Percentiles rank a stretch among this genome's conserved stretches.
Conservation (phyloP, 1,140 invertebrate species). For the Lordiphosa collinella region DNA sequence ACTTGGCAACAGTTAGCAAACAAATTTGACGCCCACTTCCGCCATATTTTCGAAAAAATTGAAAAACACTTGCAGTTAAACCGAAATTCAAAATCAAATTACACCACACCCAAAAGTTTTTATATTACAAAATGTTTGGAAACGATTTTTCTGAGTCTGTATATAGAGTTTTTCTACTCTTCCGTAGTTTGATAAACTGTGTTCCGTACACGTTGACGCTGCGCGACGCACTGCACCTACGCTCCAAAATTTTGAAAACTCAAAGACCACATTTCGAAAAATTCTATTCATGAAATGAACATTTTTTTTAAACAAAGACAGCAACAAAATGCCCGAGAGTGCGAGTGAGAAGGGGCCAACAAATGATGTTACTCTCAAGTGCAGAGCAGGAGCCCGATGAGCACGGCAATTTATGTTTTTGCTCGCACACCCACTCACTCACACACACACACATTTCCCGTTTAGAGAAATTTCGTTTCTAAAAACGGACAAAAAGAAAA, state of each 20-base stretch:
- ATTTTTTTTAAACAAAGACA: slow-evolving; percentile 13
- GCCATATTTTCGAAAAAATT: slow-evolving; percentile 5
- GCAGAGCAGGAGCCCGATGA: slow-evolving; percentile 46
- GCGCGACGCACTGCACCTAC: slow-evolving; percentile 79
- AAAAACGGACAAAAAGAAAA: slow-evolving; percentile 68
- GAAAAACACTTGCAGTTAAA: slow-evolving; percentile 12
- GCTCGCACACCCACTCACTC: slow-evolving; percentile 12
- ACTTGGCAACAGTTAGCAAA: slow-evolving; percentile 51
- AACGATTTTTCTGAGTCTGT: not conserved
- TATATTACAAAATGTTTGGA: not conserved
- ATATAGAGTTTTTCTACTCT: slow-evolving; percentile 19
- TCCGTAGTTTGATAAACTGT: slow-evolving; percentile 13
- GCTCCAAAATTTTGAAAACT: slow-evolving; percentile 78
- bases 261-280: slow-evolving; percentile 66
- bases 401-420: slow-evolving; percentile 64
- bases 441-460: slow-evolving; percentile 34
- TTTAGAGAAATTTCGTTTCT: slow-evolving; percentile 62
- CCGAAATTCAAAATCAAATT: slow-evolving; percentile 4
- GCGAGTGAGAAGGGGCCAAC: not conserved
- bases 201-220: slow-evolving; percentile 74
- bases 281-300: slow-evolving; percentile 65
- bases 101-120: not conserved
- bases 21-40: slow-evolving; percentile 46
- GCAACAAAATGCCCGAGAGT: slow-evolving; percentile 7
- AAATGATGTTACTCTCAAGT: slow-evolving; percentile 45